Evolutionary conservation across 2,797 vertebrate species (phyloP).

Genomic region (Sarcoramphus papa): DNA sequence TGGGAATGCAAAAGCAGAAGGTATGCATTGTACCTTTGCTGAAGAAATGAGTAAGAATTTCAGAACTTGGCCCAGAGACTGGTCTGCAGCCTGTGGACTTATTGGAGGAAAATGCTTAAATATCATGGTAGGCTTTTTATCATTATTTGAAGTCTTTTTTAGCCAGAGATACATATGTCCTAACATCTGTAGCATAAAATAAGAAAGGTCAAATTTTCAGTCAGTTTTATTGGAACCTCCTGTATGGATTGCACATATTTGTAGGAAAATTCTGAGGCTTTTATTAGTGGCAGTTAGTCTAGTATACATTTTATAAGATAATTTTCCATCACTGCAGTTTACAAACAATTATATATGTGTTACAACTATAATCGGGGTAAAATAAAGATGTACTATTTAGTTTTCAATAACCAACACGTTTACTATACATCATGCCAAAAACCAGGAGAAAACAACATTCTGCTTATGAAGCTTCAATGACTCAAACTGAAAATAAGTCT

Average conservation of each 20-base stretch:
- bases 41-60: neutral
- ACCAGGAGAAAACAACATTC: neutral
- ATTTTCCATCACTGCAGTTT: neutral
- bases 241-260: neutral
- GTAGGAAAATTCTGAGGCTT: neutral
- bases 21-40: slow-evolving; percentile 3
- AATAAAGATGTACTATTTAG: neutral
- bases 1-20: neutral
- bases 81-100: neutral
- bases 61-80: neutral
- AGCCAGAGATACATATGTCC: neutral
- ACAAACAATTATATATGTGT: neutral
- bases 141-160: neutral
- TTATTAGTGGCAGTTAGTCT: neutral
- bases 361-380: neutral
- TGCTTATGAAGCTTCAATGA: neutral
- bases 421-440: neutral
- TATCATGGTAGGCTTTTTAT: neutral
- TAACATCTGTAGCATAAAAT: neutral
- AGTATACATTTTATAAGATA: neutral
- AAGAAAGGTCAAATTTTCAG: neutral
- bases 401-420: neutral
- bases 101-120: neutral
- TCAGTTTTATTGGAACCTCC: neutral
- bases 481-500: neutral